A percentile compares a stretch with the other conserved stretches of the same genome.
phyloP scores from a whole-genome alignment of 2,797 vertebrate species.

The Coreius guichenoti region DNA sequence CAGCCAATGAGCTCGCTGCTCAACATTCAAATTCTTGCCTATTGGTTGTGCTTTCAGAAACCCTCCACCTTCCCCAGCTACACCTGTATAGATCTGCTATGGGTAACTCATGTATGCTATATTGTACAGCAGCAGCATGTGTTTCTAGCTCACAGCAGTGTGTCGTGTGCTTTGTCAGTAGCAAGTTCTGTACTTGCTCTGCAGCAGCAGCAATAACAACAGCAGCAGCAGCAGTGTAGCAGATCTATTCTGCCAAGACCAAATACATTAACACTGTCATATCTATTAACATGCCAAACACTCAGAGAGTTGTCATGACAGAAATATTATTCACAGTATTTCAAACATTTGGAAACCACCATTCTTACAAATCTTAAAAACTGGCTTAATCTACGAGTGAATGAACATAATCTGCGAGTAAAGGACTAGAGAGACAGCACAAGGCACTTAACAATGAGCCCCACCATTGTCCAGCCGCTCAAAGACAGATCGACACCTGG shows the following conservation, averaged over 20 bases:
- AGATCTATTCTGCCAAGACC: background rate
- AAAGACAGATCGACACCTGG: slow-evolving; percentile 72
- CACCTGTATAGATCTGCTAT: background rate
- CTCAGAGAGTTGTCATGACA: too few species aligned
- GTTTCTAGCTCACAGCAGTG: background rate
- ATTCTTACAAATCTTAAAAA: background rate
- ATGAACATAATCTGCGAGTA: background rate
- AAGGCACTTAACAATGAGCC: slow-evolving; percentile 73
- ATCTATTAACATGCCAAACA: too few species aligned
- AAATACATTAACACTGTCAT: too few species aligned
- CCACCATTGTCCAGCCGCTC: slow-evolving; percentile 60
- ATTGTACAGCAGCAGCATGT: background rate
- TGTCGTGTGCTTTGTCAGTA: background rate
- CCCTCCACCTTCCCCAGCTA: background rate
- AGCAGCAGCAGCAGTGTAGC: background rate
- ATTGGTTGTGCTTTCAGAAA: background rate
- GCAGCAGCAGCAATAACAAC: too few species aligned
- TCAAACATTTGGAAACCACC: background rate
- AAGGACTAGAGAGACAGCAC: slow-evolving; percentile 33
- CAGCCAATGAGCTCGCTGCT: too few species aligned
- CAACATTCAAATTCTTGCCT: too few species aligned
- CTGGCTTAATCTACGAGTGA: background rate
- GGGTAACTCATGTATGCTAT: background rate
- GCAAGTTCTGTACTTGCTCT: background rate
- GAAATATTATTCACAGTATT: background rate